These are phyloP conservation scores for Callospermophilus lateralis DNA, from an alignment of 2,113 vertebrate species.

Conservation along the genomic window DNA sequence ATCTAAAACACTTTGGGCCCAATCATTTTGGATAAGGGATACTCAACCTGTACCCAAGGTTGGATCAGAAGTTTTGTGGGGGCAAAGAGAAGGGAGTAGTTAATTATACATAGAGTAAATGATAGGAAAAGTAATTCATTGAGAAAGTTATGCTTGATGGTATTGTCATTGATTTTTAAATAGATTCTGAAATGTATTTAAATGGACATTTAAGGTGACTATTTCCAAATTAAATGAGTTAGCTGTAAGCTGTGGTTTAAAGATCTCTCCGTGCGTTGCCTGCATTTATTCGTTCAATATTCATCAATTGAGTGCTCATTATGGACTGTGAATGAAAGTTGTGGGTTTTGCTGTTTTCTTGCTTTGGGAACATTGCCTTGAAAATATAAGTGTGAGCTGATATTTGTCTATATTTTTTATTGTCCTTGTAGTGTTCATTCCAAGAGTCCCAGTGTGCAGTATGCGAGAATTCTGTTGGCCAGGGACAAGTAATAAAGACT, in stretches of 20 bases:
- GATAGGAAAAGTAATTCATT: constrained; percentile 12
- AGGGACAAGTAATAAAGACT: constrained; percentile 51
- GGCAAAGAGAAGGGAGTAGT: neutral
- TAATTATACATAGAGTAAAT: constrained; percentile 41
- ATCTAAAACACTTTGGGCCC: neutral
- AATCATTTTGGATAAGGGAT: neutral
- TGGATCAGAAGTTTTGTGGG: constrained; percentile 8
- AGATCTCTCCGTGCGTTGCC: constrained; percentile 11
- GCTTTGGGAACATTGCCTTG: constrained; percentile 18
- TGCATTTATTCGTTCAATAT: constrained; percentile 20
- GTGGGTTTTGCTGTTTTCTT: constrained; percentile 34
- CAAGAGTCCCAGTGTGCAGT: constrained; percentile 29
- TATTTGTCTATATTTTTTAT: constrained; percentile 64
- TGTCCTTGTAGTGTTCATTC: constrained; percentile 10
- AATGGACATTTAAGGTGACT: constrained; percentile 47
- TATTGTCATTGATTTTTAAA: constrained; percentile 43
- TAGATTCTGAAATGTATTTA: constrained; percentile 51
- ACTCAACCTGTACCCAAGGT: neutral
- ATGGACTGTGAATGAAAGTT: neutral
- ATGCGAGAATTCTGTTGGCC: constrained; percentile 47
- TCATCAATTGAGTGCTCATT: neutral
- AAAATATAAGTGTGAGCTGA: constrained; percentile 24
- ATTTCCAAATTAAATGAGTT: constrained; percentile 62
- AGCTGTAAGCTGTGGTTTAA: constrained; percentile 6
- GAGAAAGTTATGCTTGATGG: constrained; percentile 34